A percentile compares a stretch with the other conserved stretches of the same genome.
phyloP scores from a whole-genome alignment of 2,113 vertebrate genomes.

The Muntiacus reevesi region DNA sequence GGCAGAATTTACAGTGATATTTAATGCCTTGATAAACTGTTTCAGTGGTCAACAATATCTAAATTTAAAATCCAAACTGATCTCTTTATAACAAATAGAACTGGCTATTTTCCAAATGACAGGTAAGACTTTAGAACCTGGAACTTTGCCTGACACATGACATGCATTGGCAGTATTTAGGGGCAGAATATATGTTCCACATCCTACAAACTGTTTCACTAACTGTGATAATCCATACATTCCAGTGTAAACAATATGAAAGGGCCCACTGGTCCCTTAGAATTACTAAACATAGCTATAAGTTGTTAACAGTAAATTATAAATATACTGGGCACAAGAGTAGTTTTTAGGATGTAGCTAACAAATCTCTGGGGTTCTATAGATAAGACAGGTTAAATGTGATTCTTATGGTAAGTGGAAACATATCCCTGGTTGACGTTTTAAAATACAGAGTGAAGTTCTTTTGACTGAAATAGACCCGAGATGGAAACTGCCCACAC shows the following conservation, averaged over 20 bases:
- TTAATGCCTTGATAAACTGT: constrained; percentile 29
- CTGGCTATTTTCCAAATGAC: constrained; percentile 24
- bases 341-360: constrained; percentile 6
- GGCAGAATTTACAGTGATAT: background rate
- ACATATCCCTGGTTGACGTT: constrained; percentile 45
- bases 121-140: background rate
- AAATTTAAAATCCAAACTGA: constrained; percentile 40
- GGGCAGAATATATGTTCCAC: background rate
- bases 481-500: constrained; percentile 40
- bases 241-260: background rate
- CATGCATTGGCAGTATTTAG: background rate
- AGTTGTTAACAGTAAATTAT: background rate
- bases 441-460: constrained; percentile 60
- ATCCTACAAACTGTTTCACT: background rate
- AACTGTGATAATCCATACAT: background rate
- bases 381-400: constrained; percentile 8
- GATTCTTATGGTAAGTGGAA: constrained; percentile 45
- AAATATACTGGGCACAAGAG: background rate
- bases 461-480: constrained; percentile 60
- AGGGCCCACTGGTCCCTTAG: background rate
- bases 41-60: constrained; percentile 12
- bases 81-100: constrained; percentile 12
- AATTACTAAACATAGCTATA: background rate
- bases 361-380: constrained; percentile 27
- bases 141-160: background rate